A percentile compares a stretch with the other conserved stretches of the same genome.
These are phyloP conservation scores for Neomonachus schauinslandi DNA, from an alignment of 2,113 vertebrate species.

Conservation along the genomic window DNA sequence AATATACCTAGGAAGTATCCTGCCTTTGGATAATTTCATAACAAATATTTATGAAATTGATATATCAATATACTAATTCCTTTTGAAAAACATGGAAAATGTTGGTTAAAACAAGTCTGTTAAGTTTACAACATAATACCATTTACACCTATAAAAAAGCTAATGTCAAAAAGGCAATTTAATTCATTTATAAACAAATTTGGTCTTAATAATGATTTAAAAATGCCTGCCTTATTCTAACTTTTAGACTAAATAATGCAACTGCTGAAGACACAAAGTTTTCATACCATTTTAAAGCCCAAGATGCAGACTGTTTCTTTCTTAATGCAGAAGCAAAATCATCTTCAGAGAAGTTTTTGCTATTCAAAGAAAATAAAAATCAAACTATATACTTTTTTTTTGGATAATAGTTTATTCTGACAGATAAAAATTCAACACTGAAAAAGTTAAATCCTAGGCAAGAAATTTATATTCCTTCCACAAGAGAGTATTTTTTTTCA, in stretches of 20 bases:
- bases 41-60: conserved; percentile 36
- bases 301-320: conserved; percentile 96
- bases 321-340: conserved; percentile 95
- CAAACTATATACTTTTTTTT: conserved; percentile 18
- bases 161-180: conserved; percentile 19
- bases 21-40: not conserved
- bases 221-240: not conserved
- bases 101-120: conserved; percentile 24
- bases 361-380: conserved; percentile 77
- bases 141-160: not conserved
- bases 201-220: not conserved
- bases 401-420: not conserved
- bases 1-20: not conserved
- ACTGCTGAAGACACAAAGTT: conserved; percentile 29
- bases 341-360: conserved; percentile 94
- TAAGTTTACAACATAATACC: not conserved
- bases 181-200: conserved; percentile 47
- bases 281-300: conserved; percentile 98
- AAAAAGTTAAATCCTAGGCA: conserved; percentile 39
- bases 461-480: not conserved
- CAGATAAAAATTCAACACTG: not conserved
- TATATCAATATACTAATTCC: not conserved
- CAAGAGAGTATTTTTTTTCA: not conserved
- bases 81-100: conserved; percentile 33
- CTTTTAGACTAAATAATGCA: conserved; percentile 5